Percentiles rank a stretch among this genome's conserved stretches.
Evolutionary conservation across 2,888 invertebrate species (phyloP).

Genomic region (Noctua fimbriata): DNA sequence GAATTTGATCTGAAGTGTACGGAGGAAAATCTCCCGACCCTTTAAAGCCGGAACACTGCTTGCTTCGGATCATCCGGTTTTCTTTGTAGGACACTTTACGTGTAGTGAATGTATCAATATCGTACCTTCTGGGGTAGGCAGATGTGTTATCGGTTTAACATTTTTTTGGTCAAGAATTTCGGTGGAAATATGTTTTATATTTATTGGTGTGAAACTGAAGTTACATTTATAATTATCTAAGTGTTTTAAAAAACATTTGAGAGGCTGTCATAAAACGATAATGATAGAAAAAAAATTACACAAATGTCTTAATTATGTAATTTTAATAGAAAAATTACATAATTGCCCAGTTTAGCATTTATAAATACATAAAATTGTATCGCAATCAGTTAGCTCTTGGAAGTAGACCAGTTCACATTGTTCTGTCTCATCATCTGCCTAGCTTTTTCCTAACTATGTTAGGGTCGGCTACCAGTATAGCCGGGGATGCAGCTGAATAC

Average conservation of each 20-base stretch:
- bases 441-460: no score
- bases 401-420: no score
- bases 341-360: background rate
- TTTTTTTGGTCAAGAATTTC: background rate
- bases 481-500: no score
- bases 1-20: conserved; percentile 47
- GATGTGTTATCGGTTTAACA: conserved; percentile 27
- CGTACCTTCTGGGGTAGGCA: conserved; percentile 13
- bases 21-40: conserved; percentile 51
- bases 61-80: conserved; percentile 55
- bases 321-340: background rate
- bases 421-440: no score
- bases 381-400: no score
- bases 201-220: background rate
- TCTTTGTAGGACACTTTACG: conserved; percentile 52
- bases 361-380: background rate
- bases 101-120: conserved; percentile 26
- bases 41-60: conserved; percentile 47
- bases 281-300: background rate
- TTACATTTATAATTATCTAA: background rate
- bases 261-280: background rate
- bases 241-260: background rate
- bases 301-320: background rate
- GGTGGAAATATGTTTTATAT: background rate
- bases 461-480: no score